phyloP scores from a whole-genome alignment of 1,140 invertebrate genomes.

The Hypothenemus hampei region DNA sequence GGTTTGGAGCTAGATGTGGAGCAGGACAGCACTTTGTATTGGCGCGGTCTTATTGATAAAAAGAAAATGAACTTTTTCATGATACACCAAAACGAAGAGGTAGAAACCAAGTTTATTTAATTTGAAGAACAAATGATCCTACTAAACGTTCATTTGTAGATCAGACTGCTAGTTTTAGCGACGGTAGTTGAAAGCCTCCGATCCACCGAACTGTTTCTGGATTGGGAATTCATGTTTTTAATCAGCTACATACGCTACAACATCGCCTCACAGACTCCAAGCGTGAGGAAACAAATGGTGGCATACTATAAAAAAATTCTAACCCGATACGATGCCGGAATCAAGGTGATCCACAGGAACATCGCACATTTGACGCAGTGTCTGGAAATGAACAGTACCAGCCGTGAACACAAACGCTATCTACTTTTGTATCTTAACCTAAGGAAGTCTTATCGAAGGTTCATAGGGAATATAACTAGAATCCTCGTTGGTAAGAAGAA shows the following conservation, averaged over 20 bases:
- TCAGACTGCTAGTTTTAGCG: constrained; percentile 55
- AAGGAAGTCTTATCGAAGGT: constrained; percentile 27
- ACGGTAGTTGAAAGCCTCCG: constrained; percentile 72
- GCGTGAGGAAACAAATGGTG: constrained; percentile 55
- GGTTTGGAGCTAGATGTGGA: constrained; percentile 42
- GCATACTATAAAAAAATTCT: constrained; percentile 60
- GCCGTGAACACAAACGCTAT: constrained; percentile 9
- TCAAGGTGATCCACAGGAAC: constrained; percentile 28
- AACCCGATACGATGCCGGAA: constrained; percentile 34
- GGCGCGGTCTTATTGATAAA: constrained; percentile 42
- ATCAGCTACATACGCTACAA: constrained; percentile 65
- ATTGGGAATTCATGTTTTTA: constrained; percentile 63
- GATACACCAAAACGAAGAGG: constrained; percentile 37
- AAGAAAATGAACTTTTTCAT: constrained; percentile 42
- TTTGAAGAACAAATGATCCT: constrained; percentile 3
- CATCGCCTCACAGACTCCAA: constrained; percentile 63
- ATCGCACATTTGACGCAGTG: constrained; percentile 16
- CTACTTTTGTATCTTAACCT: constrained; percentile 28
- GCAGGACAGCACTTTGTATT: constrained; percentile 44
- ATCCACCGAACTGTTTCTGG: constrained; percentile 60
- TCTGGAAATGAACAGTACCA: constrained; percentile 5
- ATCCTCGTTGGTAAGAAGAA: constrained; percentile 24
- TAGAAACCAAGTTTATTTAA: constrained; percentile 9
- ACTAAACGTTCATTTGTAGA: constrained; percentile 31
- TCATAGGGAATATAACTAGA: constrained; percentile 28